phyloP scores from a whole-genome alignment of 2,888 invertebrate species.

The Adineta ricciae region DNA sequence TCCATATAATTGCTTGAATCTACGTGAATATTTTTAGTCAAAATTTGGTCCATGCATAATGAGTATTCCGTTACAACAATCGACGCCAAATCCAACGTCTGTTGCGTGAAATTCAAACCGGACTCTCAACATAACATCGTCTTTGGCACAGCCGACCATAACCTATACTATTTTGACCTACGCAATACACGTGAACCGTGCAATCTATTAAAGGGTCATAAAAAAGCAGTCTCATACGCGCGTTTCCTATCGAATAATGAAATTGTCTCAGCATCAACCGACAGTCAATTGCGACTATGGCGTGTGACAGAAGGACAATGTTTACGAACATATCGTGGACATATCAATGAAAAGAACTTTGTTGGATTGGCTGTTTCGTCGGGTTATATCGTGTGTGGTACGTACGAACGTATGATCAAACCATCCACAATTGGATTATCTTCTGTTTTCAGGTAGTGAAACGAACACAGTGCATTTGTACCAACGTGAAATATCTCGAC shows the following conservation, averaged over 20 bases:
- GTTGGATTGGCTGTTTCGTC: constrained; percentile 83
- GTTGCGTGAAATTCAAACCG: constrained; percentile 82
- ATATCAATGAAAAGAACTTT: constrained; percentile 88
- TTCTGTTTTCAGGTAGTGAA: constrained; percentile 59
- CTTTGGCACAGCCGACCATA: constrained; percentile 94
- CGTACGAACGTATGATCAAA: no score
- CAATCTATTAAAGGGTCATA: constrained; percentile 73
- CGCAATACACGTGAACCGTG: constrained; percentile 70
- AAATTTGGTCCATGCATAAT: constrained; percentile 77
- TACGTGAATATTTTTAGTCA: constrained; percentile 55
- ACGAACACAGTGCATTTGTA: constrained; percentile 84
- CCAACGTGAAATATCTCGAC: constrained; percentile 76
- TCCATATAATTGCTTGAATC: not conserved
- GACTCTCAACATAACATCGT: constrained; percentile 74
- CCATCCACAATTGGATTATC: no score
- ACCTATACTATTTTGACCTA: constrained; percentile 87
- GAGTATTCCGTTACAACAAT: constrained; percentile 75
- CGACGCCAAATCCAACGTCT: constrained; percentile 85
- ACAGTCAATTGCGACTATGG: constrained; percentile 81
- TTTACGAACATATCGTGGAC: constrained; percentile 69
- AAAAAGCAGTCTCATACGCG: constrained; percentile 85
- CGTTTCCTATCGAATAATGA: constrained; percentile 74
- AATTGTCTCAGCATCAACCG: constrained; percentile 81
- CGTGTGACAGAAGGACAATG: constrained; percentile 60
- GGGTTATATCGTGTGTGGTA: constrained; percentile 78